These are phyloP conservation scores for Thymallus thymallus DNA, from an alignment of 2,113 vertebrate species.

Conservation along the genomic window DNA sequence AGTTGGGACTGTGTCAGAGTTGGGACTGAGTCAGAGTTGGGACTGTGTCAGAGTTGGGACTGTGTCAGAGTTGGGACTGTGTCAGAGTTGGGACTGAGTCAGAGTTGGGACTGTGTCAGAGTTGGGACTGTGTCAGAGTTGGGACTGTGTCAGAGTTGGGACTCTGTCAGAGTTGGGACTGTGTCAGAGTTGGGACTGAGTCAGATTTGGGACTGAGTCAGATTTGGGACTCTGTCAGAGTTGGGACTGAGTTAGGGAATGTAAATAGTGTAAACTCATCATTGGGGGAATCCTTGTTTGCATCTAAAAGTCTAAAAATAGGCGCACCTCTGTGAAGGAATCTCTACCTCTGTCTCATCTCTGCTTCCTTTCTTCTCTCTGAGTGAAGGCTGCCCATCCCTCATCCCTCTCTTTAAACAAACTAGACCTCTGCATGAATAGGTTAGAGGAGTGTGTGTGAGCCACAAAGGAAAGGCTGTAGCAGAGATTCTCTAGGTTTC, in stretches of 20 bases:
- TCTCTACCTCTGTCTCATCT: conserved; percentile 62
- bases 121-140: too few species aligned
- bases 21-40: too few species aligned
- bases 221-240: too few species aligned
- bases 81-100: too few species aligned
- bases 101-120: too few species aligned
- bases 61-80: too few species aligned
- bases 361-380: conserved; percentile 59
- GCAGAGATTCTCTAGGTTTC: conserved; percentile 67
- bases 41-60: too few species aligned
- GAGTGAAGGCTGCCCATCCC: conserved; percentile 67
- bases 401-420: conserved; percentile 52
- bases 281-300: conserved; percentile 50
- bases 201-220: too few species aligned
- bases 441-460: conserved; percentile 29
- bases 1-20: too few species aligned
- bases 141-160: too few species aligned
- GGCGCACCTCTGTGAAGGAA: conserved; percentile 56
- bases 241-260: conserved; percentile 49
- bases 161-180: too few species aligned
- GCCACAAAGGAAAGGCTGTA: conserved; percentile 24
- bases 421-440: conserved; percentile 44
- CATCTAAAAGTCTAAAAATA: conserved; percentile 58
- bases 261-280: conserved; percentile 58
- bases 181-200: too few species aligned